Evolutionary conservation across 2,113 vertebrate genomes (phyloP), one percentile per base, ranked within the genome.

Genomic region (Macrotus californicus): DNA sequence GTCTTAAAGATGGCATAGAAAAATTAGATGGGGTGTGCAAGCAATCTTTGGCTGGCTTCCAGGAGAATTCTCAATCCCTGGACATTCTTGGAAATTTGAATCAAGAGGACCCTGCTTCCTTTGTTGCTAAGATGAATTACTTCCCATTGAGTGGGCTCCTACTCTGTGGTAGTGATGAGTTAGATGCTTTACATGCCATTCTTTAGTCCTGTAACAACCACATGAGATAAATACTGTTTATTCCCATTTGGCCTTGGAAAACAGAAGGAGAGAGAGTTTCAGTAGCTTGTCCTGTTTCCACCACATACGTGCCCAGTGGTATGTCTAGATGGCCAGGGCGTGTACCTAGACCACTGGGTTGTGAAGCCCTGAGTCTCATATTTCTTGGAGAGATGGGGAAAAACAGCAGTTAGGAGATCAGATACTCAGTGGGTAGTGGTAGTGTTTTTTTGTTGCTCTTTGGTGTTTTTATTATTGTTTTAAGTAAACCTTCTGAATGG

Each of bases 381-480:
- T 26, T 61, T 91, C 19, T 36, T 43, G 21, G 67, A 29, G 10
- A 70, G 0, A 26, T 36, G 59, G n/a, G 48, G 13, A 61, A n/a
- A 21, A 76, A 18, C 10, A 59, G 22, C 39, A 43, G 13, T 69
- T 31, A 15, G 46, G 73, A 87, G 13, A 86, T 8, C 41, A 69
- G 12, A 9, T 15, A 75, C 13, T 39, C 12, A n/a, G 9, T 0
- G 67, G 24, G 2, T 19, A 7, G 13, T 64, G 6, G 9, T 56
- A 11, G 15, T 61, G 34, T 1, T 36, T 61, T 59, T 61, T 48
- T 14, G 3, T 66, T 29, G 52, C 50, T 61, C 5, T 85, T 56
- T 39, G 16, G 7, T 41, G n/a, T 31, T 6, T n/a, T 31, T 76
- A 18, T 72, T 39, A 5, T 16, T 94, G 19, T 79, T 84, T 13